Evolutionary conservation across 2,113 vertebrate genomes (phyloP).

Genomic region (Nesoenas mayeri): DNA sequence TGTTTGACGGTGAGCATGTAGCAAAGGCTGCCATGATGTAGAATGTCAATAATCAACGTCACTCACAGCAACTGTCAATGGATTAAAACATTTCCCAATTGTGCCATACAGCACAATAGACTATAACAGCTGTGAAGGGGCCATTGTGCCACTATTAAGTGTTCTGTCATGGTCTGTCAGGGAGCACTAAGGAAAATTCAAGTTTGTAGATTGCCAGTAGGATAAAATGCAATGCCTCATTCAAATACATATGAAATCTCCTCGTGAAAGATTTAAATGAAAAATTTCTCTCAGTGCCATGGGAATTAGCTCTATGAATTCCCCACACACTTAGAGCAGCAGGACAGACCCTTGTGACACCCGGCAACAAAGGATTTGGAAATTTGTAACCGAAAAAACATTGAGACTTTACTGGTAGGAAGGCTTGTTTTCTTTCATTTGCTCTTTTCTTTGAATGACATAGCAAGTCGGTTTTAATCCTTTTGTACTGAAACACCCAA

Average conservation of each 20-base stretch:
- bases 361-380: neutral
- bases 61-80: neutral
- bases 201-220: neutral
- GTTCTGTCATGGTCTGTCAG: conserved; percentile 16
- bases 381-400: neutral
- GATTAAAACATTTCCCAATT: neutral
- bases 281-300: neutral
- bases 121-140: neutral
- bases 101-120: neutral
- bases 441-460: neutral
- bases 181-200: neutral
- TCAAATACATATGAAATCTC: neutral
- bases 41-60: neutral
- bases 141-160: neutral
- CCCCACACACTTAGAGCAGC: neutral
- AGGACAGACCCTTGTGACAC: neutral
- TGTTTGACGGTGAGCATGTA: neutral
- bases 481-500: conserved; percentile 9
- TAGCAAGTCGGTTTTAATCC: neutral
- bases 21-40: neutral
- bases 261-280: neutral
- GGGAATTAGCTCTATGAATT: neutral
- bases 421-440: neutral
- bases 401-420: neutral
- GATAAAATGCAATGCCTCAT: neutral